Evolutionary conservation across 2,888 invertebrate genomes (phyloP).

Genomic region (Epistrophe grossulariae): DNA sequence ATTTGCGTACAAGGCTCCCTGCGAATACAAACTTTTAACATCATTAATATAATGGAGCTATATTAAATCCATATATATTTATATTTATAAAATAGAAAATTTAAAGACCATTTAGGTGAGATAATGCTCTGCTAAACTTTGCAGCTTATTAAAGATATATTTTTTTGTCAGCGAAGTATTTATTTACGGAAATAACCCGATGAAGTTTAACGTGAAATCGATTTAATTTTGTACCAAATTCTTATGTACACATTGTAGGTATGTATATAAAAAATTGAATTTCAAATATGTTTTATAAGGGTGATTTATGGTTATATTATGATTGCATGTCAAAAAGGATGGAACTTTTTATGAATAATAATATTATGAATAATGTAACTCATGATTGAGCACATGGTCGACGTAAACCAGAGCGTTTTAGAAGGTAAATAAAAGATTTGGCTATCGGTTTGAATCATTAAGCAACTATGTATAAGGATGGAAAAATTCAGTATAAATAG

Average conservation of each 20-base stretch:
- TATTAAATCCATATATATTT: not conserved
- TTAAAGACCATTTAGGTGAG: constrained; percentile 36
- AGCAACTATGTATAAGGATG: too few relatives aligned
- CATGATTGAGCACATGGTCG: not conserved
- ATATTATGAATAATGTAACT: not conserved
- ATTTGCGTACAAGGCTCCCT: constrained; percentile 30
- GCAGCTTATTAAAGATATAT: constrained; percentile 38
- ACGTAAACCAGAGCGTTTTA: not conserved
- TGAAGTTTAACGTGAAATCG: constrained; percentile 52
- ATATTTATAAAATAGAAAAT: constrained; percentile 41
- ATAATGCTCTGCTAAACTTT: constrained; percentile 15
- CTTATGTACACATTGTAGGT: not conserved
- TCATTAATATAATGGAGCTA: constrained; percentile 37
- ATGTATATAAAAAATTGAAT: constrained; percentile 33
- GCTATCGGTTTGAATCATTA: not conserved
- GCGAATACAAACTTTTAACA: constrained; percentile 39
- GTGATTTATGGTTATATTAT: constrained; percentile 30
- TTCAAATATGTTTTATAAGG: constrained; percentile 30
- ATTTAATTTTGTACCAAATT: constrained; percentile 36
- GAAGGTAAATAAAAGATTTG: not conserved
- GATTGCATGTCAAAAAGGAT: constrained; percentile 5
- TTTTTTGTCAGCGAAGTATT: constrained; percentile 31
- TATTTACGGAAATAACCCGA: constrained; percentile 51
- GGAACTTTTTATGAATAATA: constrained; percentile 7
- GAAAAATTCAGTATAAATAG: too few relatives aligned